phyloP scores from a whole-genome alignment of 2,888 invertebrate genomes.

The Phyllotreta cruciferae region DNA sequence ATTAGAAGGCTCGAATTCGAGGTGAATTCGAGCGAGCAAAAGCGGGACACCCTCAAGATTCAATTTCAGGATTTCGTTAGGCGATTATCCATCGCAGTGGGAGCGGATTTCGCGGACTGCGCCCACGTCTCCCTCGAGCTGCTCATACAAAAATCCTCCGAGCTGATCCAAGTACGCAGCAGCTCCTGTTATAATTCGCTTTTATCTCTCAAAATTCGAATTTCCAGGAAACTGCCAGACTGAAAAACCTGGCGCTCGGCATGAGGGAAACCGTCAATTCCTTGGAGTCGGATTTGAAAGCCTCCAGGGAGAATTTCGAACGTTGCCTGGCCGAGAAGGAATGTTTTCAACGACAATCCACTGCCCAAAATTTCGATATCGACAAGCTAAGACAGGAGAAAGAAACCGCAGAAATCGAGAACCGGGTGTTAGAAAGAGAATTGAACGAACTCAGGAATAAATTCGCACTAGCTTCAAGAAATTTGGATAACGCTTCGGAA shows the following conservation, averaged over 20 bases:
- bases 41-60: conserved; percentile 73
- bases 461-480: conserved; percentile 68
- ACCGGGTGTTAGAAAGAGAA: conserved; percentile 76
- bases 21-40: conserved; percentile 75
- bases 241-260: conserved; percentile 61
- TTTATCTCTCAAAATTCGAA: background rate
- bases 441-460: conserved; percentile 73
- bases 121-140: conserved; percentile 73
- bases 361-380: conserved; percentile 73
- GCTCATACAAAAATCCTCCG: conserved; percentile 78
- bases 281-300: conserved; percentile 71
- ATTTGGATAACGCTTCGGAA: conserved; percentile 70
- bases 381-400: conserved; percentile 80
- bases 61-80: conserved; percentile 76
- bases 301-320: conserved; percentile 71
- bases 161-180: conserved; percentile 72
- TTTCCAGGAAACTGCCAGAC: conserved; percentile 56
- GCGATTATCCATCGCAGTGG: conserved; percentile 75
- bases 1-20: conserved; percentile 75
- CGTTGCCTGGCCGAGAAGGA: conserved; percentile 74
- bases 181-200: background rate
- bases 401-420: conserved; percentile 75
- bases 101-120: conserved; percentile 73
- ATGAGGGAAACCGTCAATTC: conserved; percentile 68
- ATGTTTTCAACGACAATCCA: conserved; percentile 75